These are phyloP conservation scores for Knipowitschia caucasica DNA, from an alignment of 2,797 vertebrate genomes.

Conservation along the genomic window DNA sequence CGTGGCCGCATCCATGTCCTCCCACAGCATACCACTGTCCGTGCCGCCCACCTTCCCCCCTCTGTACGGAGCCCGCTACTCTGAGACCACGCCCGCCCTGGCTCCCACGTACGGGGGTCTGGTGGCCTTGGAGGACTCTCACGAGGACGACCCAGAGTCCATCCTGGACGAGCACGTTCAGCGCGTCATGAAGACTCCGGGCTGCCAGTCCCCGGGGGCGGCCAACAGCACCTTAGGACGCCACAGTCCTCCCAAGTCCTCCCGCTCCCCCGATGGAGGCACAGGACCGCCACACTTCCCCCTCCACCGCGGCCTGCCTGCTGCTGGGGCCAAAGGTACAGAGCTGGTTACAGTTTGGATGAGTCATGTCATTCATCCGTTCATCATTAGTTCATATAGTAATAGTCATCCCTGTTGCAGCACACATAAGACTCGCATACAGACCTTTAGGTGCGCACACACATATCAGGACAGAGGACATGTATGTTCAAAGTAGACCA, in stretches of 20 bases:
- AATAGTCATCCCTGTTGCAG: no score
- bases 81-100: conserved; percentile 76
- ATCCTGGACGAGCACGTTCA: conserved; percentile 93
- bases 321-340: conserved; percentile 72
- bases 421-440: no score
- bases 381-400: no score
- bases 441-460: no score
- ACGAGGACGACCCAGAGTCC: conserved; percentile 90
- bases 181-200: conserved; percentile 91
- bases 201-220: conserved; percentile 89
- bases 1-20: conserved; percentile 71
- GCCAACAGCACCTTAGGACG: conserved; percentile 73
- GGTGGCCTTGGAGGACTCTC: conserved; percentile 81
- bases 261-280: conserved; percentile 84
- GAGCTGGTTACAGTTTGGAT: no score
- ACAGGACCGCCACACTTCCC: conserved; percentile 60
- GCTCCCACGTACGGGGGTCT: conserved; percentile 76
- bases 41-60: conserved; percentile 78
- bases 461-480: no score
- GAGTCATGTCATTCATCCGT: no score
- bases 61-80: conserved; percentile 84
- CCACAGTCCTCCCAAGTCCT: conserved; percentile 81
- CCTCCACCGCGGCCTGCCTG: conserved; percentile 56
- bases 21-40: conserved; percentile 72
- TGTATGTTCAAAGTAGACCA: no score